Base-by-base conservation (phyloP, 2,113 vertebrate species). In the Taurulus bubalis region DNA sequence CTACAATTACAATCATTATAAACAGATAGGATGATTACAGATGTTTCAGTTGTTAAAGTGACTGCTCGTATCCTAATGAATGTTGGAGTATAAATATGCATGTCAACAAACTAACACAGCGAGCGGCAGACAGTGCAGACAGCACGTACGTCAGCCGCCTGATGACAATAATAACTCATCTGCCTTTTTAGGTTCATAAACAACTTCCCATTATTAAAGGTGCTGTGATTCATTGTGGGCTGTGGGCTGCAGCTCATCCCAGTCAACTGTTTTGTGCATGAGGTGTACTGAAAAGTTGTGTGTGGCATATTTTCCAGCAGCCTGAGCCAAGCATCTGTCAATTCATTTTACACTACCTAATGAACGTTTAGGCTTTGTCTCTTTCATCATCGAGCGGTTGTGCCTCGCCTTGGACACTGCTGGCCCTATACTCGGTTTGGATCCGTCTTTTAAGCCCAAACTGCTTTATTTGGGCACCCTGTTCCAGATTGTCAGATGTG, bases 261-360 rank as follows among this genome's bases (percentile, higher is more conserved):
- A 81, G 74, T 38, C 77, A 42, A 75, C 55, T 70, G 71, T 59
- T 91, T 90, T 63, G 78, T 69, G 69, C 55, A 74, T 53, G 77
- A 58, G 42, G 20, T 65, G n/a, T 62, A 76, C 47, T 62, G 64
- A 70, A 63, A 71, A 12, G 65, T 71, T 53, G 65, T 80, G 85
- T 78, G 87, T 84, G 84, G 73, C 74, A 72, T 71, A 65, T 64
- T 89, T 87, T 82, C 73, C 75, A 74, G 62, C 42, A 26, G 24
- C 67, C 15, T 6, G 18, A 4, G 92, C 90, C 91, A 91, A 90
- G 66, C 58, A 79, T 80, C 87, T 91, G 91, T 90, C 90, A 89
- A 71, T 90, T 92, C 81, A 79, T 82, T 72, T 90, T 60, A 70
- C 91, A 89, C 89, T 87, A 91, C 75, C 77, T 85, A 89, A 91